These are phyloP conservation scores for Herminia tarsipennalis DNA, from an alignment of 2,888 invertebrate species.

Conservation along the genomic window DNA sequence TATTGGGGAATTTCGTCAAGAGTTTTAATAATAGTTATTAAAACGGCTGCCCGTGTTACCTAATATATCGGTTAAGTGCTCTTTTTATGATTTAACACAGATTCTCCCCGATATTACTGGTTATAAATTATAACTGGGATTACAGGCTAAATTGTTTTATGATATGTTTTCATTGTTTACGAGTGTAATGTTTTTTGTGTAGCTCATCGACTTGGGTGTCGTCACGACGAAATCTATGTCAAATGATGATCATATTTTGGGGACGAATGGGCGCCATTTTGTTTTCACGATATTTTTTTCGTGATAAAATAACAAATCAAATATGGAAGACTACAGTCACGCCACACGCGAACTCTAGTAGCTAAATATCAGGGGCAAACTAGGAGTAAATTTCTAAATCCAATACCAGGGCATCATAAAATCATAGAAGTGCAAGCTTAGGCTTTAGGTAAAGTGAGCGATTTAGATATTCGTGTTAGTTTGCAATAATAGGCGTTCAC, in stretches of 20 bases:
- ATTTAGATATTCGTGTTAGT: constrained; percentile 73
- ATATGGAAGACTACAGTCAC: too few relatives aligned
- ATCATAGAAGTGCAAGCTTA: not conserved
- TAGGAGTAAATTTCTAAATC: not conserved
- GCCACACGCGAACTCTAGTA: too few relatives aligned
- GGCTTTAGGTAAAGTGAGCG: constrained; percentile 55
- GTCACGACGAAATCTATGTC: not conserved
- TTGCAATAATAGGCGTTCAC: constrained; percentile 61
- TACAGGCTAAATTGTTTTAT: constrained; percentile 80
- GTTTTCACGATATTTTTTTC: too few relatives aligned
- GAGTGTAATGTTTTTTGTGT: constrained; percentile 34
- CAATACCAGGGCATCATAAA: not conserved
- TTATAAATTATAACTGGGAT: constrained; percentile 75
- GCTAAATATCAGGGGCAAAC: too few relatives aligned
- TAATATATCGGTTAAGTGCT: constrained; percentile 78
- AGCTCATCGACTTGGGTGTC: not conserved
- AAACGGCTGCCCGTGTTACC: constrained; percentile 73
- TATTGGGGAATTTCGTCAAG: constrained; percentile 76
- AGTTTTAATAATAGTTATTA: constrained; percentile 83
- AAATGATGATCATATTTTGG: not conserved
- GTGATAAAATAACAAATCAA: too few relatives aligned
- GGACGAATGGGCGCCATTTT: not conserved
- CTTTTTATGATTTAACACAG: constrained; percentile 83
- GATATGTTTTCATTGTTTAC: constrained; percentile 72
- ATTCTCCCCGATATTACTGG: constrained; percentile 75